A percentile compares a stretch with the other conserved stretches of the same genome.
phyloP scores from a whole-genome alignment of 2,113 vertebrate genomes.

The Alces alces region DNA sequence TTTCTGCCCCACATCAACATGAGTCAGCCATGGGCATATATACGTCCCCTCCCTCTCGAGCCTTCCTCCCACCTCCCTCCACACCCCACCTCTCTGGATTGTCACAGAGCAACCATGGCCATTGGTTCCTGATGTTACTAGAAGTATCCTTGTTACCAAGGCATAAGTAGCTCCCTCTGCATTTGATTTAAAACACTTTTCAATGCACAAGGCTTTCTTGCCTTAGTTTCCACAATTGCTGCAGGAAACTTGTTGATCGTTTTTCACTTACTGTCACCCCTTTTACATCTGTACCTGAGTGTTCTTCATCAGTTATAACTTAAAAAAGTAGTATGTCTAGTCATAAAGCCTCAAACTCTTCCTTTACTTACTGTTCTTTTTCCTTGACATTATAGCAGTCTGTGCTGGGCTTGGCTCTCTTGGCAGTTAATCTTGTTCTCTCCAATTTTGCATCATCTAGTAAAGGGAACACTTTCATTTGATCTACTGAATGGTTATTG shows the following conservation, averaged over 20 bases:
- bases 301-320: background rate
- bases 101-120: background rate
- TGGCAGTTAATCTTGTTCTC: background rate
- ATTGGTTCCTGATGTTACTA: background rate
- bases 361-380: background rate
- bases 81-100: background rate
- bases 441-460: background rate
- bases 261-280: background rate
- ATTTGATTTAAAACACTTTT: background rate
- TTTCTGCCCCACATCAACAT: background rate
- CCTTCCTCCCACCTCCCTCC: background rate
- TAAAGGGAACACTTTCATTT: background rate
- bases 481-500: background rate
- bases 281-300: background rate
- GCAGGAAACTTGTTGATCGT: background rate
- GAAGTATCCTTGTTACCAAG: slow-evolving; percentile 15
- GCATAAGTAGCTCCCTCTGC: background rate
- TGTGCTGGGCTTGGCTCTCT: background rate
- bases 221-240: background rate
- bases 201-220: background rate
- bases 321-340: background rate
- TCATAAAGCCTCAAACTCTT: background rate
- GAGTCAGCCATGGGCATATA: background rate
- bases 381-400: background rate
- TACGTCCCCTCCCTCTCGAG: background rate